These are phyloP conservation scores for Pomatostomus ruficeps DNA, from an alignment of 2,113 vertebrate genomes.

Conservation along the genomic window DNA sequence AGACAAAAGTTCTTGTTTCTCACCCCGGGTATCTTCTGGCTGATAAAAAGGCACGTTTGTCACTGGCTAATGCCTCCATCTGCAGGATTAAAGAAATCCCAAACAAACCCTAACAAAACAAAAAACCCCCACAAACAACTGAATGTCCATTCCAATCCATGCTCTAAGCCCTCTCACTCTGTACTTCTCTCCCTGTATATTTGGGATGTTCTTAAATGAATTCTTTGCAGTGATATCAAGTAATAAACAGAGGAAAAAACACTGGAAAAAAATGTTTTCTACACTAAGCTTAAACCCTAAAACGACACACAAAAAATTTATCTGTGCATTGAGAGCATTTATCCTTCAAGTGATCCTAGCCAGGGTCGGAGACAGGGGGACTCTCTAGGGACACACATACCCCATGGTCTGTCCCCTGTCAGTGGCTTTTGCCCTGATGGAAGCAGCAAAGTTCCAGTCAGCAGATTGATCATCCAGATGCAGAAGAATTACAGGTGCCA, in stretches of 20 bases:
- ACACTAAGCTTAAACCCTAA: background rate
- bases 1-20: background rate
- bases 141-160: background rate
- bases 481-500: background rate
- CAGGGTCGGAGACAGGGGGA: background rate
- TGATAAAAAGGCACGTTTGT: background rate
- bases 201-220: background rate
- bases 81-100: background rate
- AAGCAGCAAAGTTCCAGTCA: background rate
- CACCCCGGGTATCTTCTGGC: background rate
- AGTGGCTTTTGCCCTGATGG: background rate
- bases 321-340: background rate
- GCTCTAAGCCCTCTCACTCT: background rate
- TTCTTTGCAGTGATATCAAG: background rate
- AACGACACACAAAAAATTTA: background rate
- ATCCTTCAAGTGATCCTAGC: background rate
- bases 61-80: background rate
- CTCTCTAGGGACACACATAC: background rate
- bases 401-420: background rate
- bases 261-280: background rate
- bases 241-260: background rate
- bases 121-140: background rate
- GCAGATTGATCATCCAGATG: background rate
- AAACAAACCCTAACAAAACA: background rate
- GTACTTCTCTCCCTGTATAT: background rate